Evolutionary conservation across 2,113 vertebrate genomes (phyloP).

Genomic region (Syngnathoides biaculeatus): DNA sequence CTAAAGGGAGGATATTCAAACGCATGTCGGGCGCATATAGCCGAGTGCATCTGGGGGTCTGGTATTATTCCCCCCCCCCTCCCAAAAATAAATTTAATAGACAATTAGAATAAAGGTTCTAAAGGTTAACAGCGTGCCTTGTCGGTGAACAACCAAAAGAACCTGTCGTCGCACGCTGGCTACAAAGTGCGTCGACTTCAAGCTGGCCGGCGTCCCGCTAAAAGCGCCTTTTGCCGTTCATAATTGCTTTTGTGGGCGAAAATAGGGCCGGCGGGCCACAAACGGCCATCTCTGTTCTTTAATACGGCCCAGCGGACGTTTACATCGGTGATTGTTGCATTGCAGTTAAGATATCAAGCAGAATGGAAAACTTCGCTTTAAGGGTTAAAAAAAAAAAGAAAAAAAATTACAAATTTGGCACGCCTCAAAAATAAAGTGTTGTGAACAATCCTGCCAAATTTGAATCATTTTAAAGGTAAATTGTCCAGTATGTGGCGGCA

Average conservation of each 20-base stretch:
- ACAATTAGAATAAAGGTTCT: slow-evolving; percentile 12
- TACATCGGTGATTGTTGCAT: neutral
- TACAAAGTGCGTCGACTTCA: neutral
- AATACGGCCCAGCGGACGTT: neutral
- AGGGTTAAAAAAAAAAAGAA: too few species aligned
- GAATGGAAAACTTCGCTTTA: too few species aligned
- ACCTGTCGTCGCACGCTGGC: slow-evolving; percentile 35
- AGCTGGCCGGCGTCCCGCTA: neutral
- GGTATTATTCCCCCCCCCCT: neutral
- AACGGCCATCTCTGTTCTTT: neutral
- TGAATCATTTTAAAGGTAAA: too few species aligned
- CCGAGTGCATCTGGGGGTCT: slow-evolving; percentile 7
- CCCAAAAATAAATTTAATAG: slow-evolving; percentile 17
- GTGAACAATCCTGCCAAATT: too few species aligned
- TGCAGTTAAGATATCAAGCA: too few species aligned
- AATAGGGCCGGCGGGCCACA: neutral
- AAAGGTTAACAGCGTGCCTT: slow-evolving; percentile 3
- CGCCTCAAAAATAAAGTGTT: too few species aligned
- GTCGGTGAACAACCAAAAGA: slow-evolving; percentile 8
- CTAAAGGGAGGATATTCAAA: slow-evolving; percentile 17
- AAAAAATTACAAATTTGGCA: too few species aligned
- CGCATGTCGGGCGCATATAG: slow-evolving; percentile 1
- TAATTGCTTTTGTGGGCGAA: neutral
- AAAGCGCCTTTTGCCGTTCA: neutral
- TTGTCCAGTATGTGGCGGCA: too few species aligned